Conservation (phyloP, 2,113 vertebrate species). For the Felis chaus region DNA sequence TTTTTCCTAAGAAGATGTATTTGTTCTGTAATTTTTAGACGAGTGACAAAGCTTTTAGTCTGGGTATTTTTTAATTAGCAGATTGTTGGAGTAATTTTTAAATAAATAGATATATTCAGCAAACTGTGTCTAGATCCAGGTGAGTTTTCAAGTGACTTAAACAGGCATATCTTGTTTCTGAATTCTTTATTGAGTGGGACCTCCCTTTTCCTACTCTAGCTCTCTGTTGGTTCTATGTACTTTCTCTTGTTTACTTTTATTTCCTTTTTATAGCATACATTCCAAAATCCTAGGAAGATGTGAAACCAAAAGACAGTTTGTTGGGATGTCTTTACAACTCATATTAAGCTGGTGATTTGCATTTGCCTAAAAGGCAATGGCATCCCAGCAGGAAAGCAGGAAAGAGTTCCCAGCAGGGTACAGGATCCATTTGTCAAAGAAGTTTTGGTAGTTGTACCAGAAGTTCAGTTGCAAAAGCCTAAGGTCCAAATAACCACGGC, state of each 20-base stretch:
- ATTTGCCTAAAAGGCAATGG: slow-evolving; percentile 18
- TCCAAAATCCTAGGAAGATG: neutral
- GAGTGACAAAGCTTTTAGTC: neutral
- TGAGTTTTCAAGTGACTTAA: neutral
- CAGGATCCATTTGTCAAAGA: neutral
- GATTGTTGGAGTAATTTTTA: neutral
- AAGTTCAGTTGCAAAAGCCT: neutral
- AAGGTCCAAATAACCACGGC: neutral
- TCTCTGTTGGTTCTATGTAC: neutral
- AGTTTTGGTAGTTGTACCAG: neutral
- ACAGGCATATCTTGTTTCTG: neutral
- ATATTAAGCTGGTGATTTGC: neutral
- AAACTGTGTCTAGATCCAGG: neutral
- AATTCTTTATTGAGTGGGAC: neutral
- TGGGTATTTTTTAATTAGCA: neutral
- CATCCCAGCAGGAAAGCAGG: neutral
- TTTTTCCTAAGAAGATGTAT: neutral
- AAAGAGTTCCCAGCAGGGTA: slow-evolving; percentile 1
- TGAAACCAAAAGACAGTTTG: neutral
- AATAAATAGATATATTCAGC: neutral
- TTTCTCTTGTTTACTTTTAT: neutral
- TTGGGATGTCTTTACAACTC: neutral
- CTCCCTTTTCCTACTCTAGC: neutral
- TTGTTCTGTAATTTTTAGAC: neutral
- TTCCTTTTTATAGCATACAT: slow-evolving; percentile 21